phyloP scores from a whole-genome alignment of 2,888 invertebrate genomes.

The Drosophila vallismaia region DNA sequence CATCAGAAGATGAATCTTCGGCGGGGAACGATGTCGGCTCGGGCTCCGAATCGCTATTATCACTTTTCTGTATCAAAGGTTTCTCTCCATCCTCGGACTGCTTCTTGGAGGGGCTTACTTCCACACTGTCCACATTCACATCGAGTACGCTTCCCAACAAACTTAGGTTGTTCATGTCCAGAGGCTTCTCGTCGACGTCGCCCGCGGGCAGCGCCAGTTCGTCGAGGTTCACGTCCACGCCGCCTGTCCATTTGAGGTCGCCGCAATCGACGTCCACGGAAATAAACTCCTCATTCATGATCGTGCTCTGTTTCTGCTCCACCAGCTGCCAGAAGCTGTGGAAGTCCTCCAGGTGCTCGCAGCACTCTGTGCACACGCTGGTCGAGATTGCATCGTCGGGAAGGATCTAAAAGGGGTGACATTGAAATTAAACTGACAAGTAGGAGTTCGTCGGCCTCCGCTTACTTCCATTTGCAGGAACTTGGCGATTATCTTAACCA shows the following conservation, averaged over 20 bases:
- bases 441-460: background rate
- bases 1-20: conserved; percentile 45
- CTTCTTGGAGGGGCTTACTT: conserved; percentile 40
- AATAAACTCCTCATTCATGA: conserved; percentile 64
- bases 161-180: conserved; percentile 66
- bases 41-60: conserved; percentile 22
- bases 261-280: conserved; percentile 66
- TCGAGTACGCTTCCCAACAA: conserved; percentile 66
- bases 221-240: conserved; percentile 64
- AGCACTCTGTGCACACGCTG: conserved; percentile 62
- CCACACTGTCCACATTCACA: conserved; percentile 69
- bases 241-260: conserved; percentile 62
- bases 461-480: conserved; percentile 71
- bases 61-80: conserved; percentile 30
- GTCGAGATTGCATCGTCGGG: conserved; percentile 69
- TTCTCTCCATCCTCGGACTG: conserved; percentile 53
- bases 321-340: conserved; percentile 68
- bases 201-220: conserved; percentile 63
- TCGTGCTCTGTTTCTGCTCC: conserved; percentile 68
- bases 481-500: conserved; percentile 75
- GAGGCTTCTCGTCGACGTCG: conserved; percentile 67
- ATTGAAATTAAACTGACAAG: background rate
- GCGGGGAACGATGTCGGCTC: conserved; percentile 10
- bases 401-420: conserved; percentile 45
- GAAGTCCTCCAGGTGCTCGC: conserved; percentile 73